Conservation (phyloP, 53 echinoderm and acorn worm genomes). For the Antedon mediterranea region DNA sequence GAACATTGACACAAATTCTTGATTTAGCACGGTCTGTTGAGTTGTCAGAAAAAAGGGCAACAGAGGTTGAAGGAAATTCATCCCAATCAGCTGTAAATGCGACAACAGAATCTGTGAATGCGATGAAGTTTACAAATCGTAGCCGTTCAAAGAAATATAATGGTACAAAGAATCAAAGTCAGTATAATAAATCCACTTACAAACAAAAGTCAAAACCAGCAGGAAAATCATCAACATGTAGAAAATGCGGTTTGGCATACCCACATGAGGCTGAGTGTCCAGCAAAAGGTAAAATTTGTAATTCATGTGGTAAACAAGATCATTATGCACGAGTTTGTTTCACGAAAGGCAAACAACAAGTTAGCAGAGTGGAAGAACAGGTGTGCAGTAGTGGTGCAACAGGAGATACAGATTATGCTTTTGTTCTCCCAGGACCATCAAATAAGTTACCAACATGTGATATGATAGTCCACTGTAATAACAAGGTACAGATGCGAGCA, state of each 20-base stretch:
- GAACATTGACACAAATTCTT: not conserved
- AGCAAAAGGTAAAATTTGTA: constrained; percentile 17
- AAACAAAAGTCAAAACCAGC: no score
- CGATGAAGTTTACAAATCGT: no score
- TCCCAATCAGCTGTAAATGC: not conserved
- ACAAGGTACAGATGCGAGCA: not conserved
- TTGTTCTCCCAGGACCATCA: not conserved
- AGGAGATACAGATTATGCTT: not conserved
- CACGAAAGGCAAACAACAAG: not conserved
- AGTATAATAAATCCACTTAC: no score
- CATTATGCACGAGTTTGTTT: constrained; percentile 18
- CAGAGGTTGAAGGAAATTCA: no score
- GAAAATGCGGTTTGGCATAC: constrained; percentile 14
- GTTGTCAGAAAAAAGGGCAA: no score
- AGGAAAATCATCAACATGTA: not conserved
- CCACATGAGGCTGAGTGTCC: constrained; percentile 19
- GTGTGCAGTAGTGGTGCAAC: not conserved
- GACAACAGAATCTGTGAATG: no score
- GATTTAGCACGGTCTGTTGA: not conserved
- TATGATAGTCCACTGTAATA: not conserved
- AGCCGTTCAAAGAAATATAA: no score
- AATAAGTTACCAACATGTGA: not conserved
- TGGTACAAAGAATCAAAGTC: no score
- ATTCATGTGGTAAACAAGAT: constrained; percentile 15
- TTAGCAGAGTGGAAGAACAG: not conserved